phyloP scores from a whole-genome alignment of 2,113 vertebrate species.

The Hyperopisus bebe region DNA sequence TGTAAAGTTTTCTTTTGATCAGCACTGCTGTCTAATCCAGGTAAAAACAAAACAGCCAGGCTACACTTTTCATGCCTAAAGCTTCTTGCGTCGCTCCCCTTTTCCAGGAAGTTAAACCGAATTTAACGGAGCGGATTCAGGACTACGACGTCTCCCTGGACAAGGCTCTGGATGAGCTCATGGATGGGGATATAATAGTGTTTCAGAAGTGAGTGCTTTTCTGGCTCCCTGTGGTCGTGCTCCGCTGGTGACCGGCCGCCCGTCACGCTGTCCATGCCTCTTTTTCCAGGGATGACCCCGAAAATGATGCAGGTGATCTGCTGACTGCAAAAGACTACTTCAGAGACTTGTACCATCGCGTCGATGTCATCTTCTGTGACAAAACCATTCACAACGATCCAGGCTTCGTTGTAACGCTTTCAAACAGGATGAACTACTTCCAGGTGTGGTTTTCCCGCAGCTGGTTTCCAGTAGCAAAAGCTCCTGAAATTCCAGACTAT shows the following conservation, averaged over 20 bases:
- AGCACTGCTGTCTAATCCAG: background rate
- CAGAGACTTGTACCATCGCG: constrained; percentile 92
- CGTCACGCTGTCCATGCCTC: constrained; percentile 7
- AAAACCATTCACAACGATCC: constrained; percentile 98
- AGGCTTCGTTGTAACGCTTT: constrained; percentile 95
- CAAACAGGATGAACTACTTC: constrained; percentile 99
- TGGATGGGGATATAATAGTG: constrained; percentile 99
- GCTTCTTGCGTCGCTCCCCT: background rate
- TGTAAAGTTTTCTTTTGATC: background rate
- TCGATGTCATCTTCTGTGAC: constrained; percentile 98
- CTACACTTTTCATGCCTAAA: background rate
- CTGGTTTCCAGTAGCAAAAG: background rate
- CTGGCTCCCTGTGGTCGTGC: background rate
- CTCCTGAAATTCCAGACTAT: background rate
- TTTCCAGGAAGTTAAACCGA: constrained; percentile 97
- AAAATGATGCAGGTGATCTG: constrained; percentile 92
- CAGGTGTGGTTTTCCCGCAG: constrained; percentile 60
- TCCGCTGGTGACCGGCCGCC: background rate
- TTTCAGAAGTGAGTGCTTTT: constrained; percentile 86
- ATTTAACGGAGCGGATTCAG: constrained; percentile 99
- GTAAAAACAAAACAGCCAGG: background rate
- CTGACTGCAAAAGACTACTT: constrained; percentile 98
- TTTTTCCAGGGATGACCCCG: constrained; percentile 81
- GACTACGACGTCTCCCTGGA: constrained; percentile 98
- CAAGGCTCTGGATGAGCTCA: constrained; percentile 98